These are phyloP conservation scores for Cheilosia scutellata DNA, from an alignment of 2,888 invertebrate genomes.

Conservation along the genomic window DNA sequence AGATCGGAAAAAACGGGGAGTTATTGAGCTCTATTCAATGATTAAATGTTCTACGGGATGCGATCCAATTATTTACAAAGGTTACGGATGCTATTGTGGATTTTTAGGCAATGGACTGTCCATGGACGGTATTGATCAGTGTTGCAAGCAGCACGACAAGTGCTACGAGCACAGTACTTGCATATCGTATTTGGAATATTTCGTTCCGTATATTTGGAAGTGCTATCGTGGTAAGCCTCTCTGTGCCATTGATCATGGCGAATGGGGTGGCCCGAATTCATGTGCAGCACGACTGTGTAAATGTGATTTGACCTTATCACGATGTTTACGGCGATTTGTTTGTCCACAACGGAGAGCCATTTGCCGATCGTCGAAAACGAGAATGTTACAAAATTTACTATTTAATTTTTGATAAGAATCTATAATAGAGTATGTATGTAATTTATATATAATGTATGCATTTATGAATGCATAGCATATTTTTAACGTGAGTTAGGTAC, in stretches of 20 bases:
- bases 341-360: slow-evolving; percentile 90
- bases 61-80: slow-evolving; percentile 92
- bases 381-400: slow-evolving; percentile 90
- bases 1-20: slow-evolving; percentile 89
- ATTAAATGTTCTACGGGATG: slow-evolving; percentile 93
- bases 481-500: too few species aligned
- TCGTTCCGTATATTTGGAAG: slow-evolving; percentile 95
- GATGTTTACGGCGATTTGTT: slow-evolving; percentile 90
- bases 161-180: slow-evolving; percentile 93
- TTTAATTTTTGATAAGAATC: slow-evolving; percentile 72
- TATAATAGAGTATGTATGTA: background rate
- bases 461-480: too few species aligned
- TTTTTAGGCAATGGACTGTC: slow-evolving; percentile 92
- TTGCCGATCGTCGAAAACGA: slow-evolving; percentile 90
- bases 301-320: slow-evolving; percentile 91
- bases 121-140: slow-evolving; percentile 91
- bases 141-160: slow-evolving; percentile 93
- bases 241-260: slow-evolving; percentile 87
- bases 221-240: slow-evolving; percentile 91
- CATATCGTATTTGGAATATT: slow-evolving; percentile 92
- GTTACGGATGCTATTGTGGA: slow-evolving; percentile 96
- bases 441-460: background rate
- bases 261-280: slow-evolving; percentile 86
- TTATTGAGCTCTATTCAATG: slow-evolving; percentile 93
- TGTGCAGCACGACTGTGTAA: slow-evolving; percentile 93